Evolutionary conservation across 2,797 vertebrate species (phyloP).

Genomic region (Nyctibius grandis): DNA sequence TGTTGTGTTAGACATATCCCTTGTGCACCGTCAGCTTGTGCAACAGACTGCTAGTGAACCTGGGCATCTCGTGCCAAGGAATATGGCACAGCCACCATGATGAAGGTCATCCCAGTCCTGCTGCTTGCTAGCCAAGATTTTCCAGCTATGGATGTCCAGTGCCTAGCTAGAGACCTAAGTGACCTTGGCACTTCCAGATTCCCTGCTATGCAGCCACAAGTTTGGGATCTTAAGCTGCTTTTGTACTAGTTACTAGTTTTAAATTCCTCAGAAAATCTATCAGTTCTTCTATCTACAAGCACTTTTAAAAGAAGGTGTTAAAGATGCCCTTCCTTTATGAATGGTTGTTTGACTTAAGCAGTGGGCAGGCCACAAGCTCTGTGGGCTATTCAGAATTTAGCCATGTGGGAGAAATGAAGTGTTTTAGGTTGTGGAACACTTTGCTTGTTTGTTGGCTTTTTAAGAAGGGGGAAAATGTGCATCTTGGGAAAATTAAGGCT

Average conservation of each 20-base stretch:
- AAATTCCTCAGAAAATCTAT: background rate
- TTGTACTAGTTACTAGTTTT: background rate
- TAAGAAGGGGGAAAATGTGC: background rate
- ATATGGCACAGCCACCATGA: background rate
- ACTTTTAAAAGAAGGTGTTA: background rate
- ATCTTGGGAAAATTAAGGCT: background rate
- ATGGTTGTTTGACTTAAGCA: background rate
- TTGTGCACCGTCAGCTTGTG: accelerated
- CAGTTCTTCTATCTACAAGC: background rate
- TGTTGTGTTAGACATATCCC: background rate
- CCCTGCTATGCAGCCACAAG: background rate
- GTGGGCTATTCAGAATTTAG: background rate
- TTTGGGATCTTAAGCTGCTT: background rate
- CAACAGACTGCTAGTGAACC: background rate
- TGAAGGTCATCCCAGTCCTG: background rate
- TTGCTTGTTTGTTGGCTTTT: background rate
- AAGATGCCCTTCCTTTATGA: background rate
- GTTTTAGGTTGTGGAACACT: background rate
- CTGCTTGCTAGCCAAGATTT: background rate
- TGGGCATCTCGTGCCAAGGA: background rate
- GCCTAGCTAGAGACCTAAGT: background rate
- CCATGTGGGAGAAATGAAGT: background rate
- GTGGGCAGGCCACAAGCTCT: background rate
- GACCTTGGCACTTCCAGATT: background rate
- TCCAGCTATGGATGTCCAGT: background rate